Base-by-base conservation (phyloP, 1,140 invertebrate genomes). In the Drosophila subobscura region DNA sequence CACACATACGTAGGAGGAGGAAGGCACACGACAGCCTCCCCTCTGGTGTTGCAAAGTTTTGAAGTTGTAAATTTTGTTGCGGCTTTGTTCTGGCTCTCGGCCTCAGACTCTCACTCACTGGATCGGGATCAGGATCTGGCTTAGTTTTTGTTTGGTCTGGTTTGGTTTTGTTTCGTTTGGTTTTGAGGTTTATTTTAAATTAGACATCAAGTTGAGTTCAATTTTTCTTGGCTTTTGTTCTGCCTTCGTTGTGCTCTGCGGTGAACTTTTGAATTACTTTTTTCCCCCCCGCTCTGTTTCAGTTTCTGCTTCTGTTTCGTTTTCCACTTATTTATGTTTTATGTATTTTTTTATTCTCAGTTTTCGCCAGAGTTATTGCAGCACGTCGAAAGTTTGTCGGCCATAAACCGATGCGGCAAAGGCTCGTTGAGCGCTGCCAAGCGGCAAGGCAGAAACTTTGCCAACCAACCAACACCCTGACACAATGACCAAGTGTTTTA, bases 51-150 rank as follows among this genome's bases (percentile, higher is more conserved):
- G 42, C 49, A 72, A 86, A 86, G 51, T 81, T 86, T 55, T 60
- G 33, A 60, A 81, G 83, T 77, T 88, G 78, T 64, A 88, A 83
- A 88, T 88, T 83, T 79, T 88, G 76, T 88, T 88, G 83, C 52
- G 81, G 78, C 68, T 74, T 60, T 72, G 59, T 68, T 86, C 81
- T 63, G 51, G 72, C 72, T 79, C 77, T 54, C 50, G 23, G 54
- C 65, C 79, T 60, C 16, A 20, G 58, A 29, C 54, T 44, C 8
- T 8, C 3, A 49, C 29, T 27, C 12, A 49, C 25, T 49, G 72
- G 52, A 55, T 74, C 33, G 41, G 70, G 51, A 52, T 73, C 59
- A 46, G 58, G 71, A 63, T 55, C 58, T 57, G 52, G 47, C 44
- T 45, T n/a, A 42, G 53, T 42, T 65, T 75, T 53, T 49, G 44